Base-by-base conservation (phyloP, 2,888 invertebrate species). In the Nemotelus pantherinus region DNA sequence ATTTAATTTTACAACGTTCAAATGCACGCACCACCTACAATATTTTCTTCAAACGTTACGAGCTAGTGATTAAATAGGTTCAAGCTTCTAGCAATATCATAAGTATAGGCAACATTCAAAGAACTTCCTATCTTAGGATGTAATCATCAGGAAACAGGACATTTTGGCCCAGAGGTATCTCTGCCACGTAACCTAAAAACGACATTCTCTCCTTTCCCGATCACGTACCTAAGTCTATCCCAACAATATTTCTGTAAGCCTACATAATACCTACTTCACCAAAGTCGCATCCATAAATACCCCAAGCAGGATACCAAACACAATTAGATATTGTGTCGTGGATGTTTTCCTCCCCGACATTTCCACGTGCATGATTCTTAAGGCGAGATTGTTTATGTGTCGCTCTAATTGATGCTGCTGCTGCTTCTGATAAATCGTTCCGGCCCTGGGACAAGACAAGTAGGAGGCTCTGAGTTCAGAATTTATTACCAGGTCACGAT, bases 371-470 rank as follows among this genome's bases (percentile, higher is more conserved):
- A 68, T 68, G 70, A 68, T 77, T 57, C 76, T 58, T 65, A 50
- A 74, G 25, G 68, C 77, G 72, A 79, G 74, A 74, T 79, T 79
- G 79, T 77, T 79, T 79, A 79, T 79, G 79, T 74, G 74, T 74
- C 72, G 77, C 77, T 68, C 79, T 79, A 79, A 77, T 77, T 79
- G 77, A 68, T 70, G 70, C 64, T 79, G 70, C 64, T 79, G 77
- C 75, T 77, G 64, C 63, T 53, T 70, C 77, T 79, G 77, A 79
- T 77, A 70, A 77, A 79, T 77, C 63, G 77, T 41, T 63, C n/a
- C 7, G 53, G 60, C 55, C 25, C 63, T 25, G 72, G 6, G 47
- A 45, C 41, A 39, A 48, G 74, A 41, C 10, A 60, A 74, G 74
- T 74, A 63, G 74, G 74, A 63, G 74, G 60, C 41, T 45, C 45